phyloP scores from a whole-genome alignment of 2,888 invertebrate species.

The Brenthis daphne region DNA sequence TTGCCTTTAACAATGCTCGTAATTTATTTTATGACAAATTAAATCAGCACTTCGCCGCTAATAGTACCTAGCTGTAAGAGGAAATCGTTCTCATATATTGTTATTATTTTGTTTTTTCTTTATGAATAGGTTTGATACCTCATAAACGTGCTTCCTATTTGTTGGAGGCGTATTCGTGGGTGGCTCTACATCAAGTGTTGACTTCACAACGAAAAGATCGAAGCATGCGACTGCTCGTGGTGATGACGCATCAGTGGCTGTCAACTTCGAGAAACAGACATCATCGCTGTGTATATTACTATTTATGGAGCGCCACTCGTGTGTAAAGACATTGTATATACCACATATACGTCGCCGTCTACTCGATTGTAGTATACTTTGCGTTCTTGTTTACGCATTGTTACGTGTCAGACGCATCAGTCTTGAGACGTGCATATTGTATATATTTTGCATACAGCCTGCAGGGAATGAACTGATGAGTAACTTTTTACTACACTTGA shows the following conservation, averaged over 20 bases:
- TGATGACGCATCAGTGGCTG: constrained; percentile 60
- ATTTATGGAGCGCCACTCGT: constrained; percentile 60
- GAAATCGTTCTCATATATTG: no score
- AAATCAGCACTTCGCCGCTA: no score
- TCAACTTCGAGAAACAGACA: constrained; percentile 43
- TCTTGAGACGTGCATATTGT: constrained; percentile 20
- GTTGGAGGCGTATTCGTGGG: constrained; percentile 58
- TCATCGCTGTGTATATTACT: constrained; percentile 52
- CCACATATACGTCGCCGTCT: constrained; percentile 37
- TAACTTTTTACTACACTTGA: constrained; percentile 43
- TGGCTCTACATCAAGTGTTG: constrained; percentile 59
- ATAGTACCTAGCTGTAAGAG: no score
- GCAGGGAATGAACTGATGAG: constrained; percentile 40
- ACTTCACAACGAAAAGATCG: constrained; percentile 54
- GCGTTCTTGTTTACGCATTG: constrained; percentile 33
- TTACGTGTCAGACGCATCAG: constrained; percentile 36
- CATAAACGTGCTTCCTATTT: constrained; percentile 29
- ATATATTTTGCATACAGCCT: constrained; percentile 23
- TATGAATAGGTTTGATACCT: constrained; percentile 10
- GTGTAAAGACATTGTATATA: constrained; percentile 38
- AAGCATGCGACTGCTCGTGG: constrained; percentile 44
- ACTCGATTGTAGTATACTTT: constrained; percentile 36
- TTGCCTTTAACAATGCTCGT: background rate
- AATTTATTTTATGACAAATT: background rate
- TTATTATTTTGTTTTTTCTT: no score